Percentiles rank a stretch among this genome's conserved stretches.
Conservation (phyloP, 2,797 vertebrate species). For the Eulemur mongoz region DNA sequence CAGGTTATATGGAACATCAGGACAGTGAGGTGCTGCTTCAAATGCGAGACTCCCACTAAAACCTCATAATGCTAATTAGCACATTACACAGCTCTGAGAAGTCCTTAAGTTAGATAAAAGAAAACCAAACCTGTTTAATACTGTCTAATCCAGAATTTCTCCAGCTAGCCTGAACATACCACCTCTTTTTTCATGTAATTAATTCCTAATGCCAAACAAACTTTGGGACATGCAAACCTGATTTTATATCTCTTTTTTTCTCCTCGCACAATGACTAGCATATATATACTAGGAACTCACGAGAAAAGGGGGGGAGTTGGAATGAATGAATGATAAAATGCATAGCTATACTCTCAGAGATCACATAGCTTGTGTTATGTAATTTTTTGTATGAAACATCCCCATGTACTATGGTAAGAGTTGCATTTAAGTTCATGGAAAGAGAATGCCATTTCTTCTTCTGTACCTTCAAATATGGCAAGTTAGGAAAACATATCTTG, state of each 20-base stretch:
- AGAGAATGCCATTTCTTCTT: not conserved
- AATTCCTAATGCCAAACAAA: not conserved
- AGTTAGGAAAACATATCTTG: slow-evolving; percentile 24
- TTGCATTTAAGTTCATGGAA: not conserved
- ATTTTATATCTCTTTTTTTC: not conserved
- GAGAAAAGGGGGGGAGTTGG: not conserved
- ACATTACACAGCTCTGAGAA: not conserved
- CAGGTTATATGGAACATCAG: not conserved
- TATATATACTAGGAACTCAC: not conserved
- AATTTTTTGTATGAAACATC: not conserved
- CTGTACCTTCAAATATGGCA: not conserved
- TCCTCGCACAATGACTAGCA: not conserved
- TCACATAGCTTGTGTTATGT: not conserved
- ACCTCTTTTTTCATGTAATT: not conserved
- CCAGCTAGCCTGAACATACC: not conserved
- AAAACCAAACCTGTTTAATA: not conserved
- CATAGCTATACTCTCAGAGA: not conserved
- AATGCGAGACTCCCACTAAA: not conserved
- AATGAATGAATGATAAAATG: not conserved
- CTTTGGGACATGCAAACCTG: not conserved
- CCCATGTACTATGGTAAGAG: slow-evolving; percentile 27
- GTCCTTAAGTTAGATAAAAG: not conserved
- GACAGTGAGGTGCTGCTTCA: not conserved
- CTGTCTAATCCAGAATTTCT: not conserved
- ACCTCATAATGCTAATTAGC: not conserved